Base-by-base conservation (phyloP, 2,888 invertebrate species). In the Ernsta delagoae region DNA sequence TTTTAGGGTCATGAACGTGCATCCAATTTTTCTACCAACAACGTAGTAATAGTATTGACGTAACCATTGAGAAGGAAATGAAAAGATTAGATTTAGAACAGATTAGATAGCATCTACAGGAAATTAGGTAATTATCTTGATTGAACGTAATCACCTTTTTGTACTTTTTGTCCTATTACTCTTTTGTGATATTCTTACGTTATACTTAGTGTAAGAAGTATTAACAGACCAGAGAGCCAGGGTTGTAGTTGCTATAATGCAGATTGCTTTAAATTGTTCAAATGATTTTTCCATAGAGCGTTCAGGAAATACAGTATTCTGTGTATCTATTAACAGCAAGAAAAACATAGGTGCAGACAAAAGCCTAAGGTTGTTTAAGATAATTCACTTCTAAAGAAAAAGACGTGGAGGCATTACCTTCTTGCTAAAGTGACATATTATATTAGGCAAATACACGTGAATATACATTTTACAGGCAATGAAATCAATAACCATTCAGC, bases 401-500 rank as follows among this genome's bases (percentile, higher is more conserved):
- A 6, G n/a, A n/a, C 45, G 12, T 48, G 48, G 1, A n/a, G 11
- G 1, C 6, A 5, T 39, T 39, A 39, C 39, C 7, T 39, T 3
- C 6, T 50, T 50, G 50, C 4, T 8, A 8, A 16, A 16, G 8
- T 48, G 7, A 41, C 41, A 60, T 60, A 43, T 60, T n/a, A n/a
- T n/a, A 60, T 60, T 41, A 60, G 53, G 12, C 41, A 53, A 41
- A 59, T 24, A 60, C 53, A 12, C 53, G 59, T 0, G 36, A 36
- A 36, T 43, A 66, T 59, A 66, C 59, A 39, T 60, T 66, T 50
- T 31, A 34, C 43, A 53, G 12, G 36, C 41, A 34, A 9, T 66
- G 60, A 66, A 60, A 60, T 66, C 60, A 60, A 66, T 66, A 66
- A 60, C 66, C 48, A 24, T 50, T 59, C 24, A 53, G 60, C 34